Conservation (phyloP, 2,888 invertebrate species). For the Drosophila greeni region DNA sequence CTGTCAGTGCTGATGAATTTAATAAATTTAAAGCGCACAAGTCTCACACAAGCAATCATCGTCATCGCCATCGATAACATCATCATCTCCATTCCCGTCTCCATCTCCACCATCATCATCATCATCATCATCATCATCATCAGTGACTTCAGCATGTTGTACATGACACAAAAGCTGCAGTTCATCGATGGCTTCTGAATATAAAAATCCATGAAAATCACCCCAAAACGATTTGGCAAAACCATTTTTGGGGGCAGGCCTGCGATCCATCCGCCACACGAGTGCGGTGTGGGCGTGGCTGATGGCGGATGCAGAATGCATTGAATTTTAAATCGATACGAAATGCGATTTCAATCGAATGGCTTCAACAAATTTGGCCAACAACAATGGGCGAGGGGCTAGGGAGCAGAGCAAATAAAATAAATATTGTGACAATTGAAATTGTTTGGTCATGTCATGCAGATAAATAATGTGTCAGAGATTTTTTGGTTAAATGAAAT, state of each 20-base stretch:
- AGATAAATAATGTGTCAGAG: conserved; percentile 41
- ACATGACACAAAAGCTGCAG: conserved; percentile 72
- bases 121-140: conserved; percentile 21
- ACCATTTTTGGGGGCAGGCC: conserved; percentile 29
- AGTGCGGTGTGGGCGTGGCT: conserved; percentile 30
- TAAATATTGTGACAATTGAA: conserved; percentile 51
- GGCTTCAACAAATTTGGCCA: conserved; percentile 42
- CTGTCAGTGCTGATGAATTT: conserved; percentile 67
- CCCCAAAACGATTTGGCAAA: conserved; percentile 52
- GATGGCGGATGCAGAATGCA: conserved; percentile 60
- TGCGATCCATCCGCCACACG: conserved; percentile 1
- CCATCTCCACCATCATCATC: conserved; percentile 20
- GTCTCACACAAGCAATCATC: conserved; percentile 41
- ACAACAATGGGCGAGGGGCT: neutral
- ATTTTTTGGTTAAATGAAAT: conserved; percentile 39
- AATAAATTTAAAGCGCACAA: conserved; percentile 61
- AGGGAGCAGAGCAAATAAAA: conserved; percentile 22
- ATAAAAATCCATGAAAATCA: conserved; percentile 52
- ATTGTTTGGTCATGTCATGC: conserved; percentile 55
- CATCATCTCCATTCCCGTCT: conserved; percentile 13
- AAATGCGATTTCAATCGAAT: conserved; percentile 53
- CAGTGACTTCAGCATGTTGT: conserved; percentile 46
- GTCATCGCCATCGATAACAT: conserved; percentile 34
- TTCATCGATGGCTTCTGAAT: conserved; percentile 69
- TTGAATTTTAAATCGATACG: conserved; percentile 63